Base-by-base conservation (phyloP, 2,113 vertebrate genomes). In the Carassius auratus region DNA sequence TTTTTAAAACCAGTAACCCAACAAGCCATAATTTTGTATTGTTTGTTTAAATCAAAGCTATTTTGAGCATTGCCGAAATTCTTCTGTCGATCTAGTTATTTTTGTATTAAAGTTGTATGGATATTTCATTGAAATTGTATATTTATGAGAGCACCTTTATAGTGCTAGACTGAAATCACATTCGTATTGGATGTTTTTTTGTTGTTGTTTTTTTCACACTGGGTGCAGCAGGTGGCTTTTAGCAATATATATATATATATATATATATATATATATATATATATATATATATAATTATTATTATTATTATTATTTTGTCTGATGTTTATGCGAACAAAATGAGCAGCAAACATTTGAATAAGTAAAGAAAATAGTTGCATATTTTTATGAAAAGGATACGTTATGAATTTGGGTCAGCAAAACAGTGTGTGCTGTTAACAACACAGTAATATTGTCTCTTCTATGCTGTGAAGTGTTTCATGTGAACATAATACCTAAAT, bases 201-300 rank as follows among this genome's bases (percentile, higher is more conserved):
- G n/a, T 26, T 26, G 26, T 26, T 26, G 36, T 48, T 48, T 84
- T 84, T 4, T 66, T 75, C 59, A 84, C 38, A 45, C 36, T 69
- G 61, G 68, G 84, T 81, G 89, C 86, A 85, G 89, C 86, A 89
- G 76, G 83, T 87, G 76, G 17, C 79, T 88, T 88, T 87, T 85
- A 30, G 30, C 30, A 30, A 30, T 30, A 30, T 30, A 2, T 26
- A 26, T 26, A 26, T 26, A 26, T 26, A 26, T 26, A 26, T 26
- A 26, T 26, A 26, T 26, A 26, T 26, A 26, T 26, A 26, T 26
- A 26, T 26, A 26, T 26, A 26, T 26, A 26, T 26, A 26, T 26
- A 26, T 26, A 26, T 26, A 26, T 26, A 26, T 26, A 26, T 26
- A 26, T 26, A 26, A 26, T 26, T 26, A 26, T 26, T 1, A 26